Evolutionary conservation across 2,113 vertebrate species (phyloP).

Genomic region (Poecilia latipinna): DNA sequence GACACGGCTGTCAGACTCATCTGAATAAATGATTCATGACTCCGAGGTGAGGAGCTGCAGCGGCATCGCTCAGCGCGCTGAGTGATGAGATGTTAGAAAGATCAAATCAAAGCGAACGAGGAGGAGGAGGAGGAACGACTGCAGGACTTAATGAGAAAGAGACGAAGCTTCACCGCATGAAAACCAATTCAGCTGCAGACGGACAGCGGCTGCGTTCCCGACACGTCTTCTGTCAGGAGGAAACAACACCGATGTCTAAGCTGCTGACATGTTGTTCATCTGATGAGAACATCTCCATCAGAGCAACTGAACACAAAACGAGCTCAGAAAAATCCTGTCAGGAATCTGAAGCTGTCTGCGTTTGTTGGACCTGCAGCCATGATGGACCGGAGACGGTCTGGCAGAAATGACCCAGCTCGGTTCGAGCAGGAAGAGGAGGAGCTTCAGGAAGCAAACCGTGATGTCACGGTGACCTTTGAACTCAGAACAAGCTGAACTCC

Average conservation of each 20-base stretch:
- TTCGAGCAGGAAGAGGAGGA: no score
- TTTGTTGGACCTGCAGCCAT: no score
- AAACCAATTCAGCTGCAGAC: not conserved
- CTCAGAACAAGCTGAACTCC: no score
- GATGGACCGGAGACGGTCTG: no score
- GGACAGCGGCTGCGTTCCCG: not conserved
- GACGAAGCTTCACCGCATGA: not conserved
- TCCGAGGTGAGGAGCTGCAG: constrained; percentile 17
- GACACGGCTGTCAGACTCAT: constrained; percentile 40
- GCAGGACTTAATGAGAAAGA: not conserved
- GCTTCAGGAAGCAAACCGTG: no score
- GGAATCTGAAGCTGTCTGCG: not conserved
- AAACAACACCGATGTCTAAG: not conserved
- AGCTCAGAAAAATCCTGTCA: no score
- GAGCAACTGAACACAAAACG: no score
- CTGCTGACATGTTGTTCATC: not conserved
- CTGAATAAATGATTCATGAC: constrained; percentile 58
- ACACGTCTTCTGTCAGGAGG: not conserved
- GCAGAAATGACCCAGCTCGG: no score
- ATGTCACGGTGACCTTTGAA: no score
- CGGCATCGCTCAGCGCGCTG: not conserved
- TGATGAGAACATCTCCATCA: no score
- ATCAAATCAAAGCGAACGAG: constrained; percentile 4
- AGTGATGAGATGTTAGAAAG: constrained; percentile 7
- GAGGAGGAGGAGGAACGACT: not conserved